Conservation (phyloP, 2,797 vertebrate species). For the Lepilemur septentrionalis region DNA sequence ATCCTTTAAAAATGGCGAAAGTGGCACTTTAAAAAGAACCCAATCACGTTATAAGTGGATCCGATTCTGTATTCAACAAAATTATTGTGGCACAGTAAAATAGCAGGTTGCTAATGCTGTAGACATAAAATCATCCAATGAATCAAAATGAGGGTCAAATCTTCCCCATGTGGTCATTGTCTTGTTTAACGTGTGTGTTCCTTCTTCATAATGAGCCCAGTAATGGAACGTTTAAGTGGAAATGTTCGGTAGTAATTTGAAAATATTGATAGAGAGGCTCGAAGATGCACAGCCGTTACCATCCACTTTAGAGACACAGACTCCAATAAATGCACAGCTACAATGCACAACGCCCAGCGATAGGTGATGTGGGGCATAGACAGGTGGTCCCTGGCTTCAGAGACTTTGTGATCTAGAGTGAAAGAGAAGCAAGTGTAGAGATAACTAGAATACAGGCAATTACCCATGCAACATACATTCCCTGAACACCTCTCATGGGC, state of each 20-base stretch:
- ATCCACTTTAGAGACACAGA: neutral
- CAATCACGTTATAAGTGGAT: conserved; percentile 13
- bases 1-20: conserved; percentile 24
- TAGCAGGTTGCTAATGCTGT: conserved; percentile 18
- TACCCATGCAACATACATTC: neutral
- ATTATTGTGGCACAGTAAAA: conserved; percentile 11
- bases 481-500: neutral
- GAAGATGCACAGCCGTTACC: neutral
- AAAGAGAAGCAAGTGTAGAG: neutral
- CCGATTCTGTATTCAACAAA: conserved; percentile 13
- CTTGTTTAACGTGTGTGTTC: conserved; percentile 32
- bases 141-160: conserved; percentile 48
- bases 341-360: neutral
- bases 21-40: conserved; percentile 27
- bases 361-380: neutral
- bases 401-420: neutral
- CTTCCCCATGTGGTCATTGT: conserved; percentile 42
- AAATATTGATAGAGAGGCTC: neutral
- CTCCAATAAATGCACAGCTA: neutral
- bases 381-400: neutral
- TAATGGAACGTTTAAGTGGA: conserved; percentile 42
- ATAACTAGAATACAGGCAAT: neutral
- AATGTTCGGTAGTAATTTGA: conserved; percentile 21
- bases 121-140: conserved; percentile 33
- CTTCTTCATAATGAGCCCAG: conserved; percentile 36